Evolutionary conservation across 2,888 invertebrate genomes (phyloP).

Genomic region (Eilema sororculum): DNA sequence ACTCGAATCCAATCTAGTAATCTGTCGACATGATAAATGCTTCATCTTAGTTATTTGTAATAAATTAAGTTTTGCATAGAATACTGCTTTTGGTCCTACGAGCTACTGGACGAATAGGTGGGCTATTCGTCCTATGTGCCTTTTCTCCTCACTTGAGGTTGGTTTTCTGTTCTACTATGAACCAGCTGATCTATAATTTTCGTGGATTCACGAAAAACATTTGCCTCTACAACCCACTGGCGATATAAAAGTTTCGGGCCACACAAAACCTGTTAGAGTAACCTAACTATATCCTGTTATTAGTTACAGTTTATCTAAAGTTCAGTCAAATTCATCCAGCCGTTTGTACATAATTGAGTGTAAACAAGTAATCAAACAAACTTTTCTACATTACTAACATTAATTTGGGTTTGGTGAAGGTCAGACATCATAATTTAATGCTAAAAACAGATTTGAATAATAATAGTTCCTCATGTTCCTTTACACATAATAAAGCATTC

Average conservation of each 20-base stretch:
- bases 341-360: not conserved
- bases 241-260: too few species aligned
- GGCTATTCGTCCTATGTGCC: too few species aligned
- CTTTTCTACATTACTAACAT: not conserved
- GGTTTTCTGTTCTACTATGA: too few species aligned
- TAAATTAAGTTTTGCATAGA: too few species aligned
- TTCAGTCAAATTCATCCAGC: not conserved
- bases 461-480: not conserved
- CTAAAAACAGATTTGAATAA: not conserved
- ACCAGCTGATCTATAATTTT: too few species aligned
- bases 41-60: not conserved
- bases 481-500: conserved; percentile 1
- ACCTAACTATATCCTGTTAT: too few species aligned
- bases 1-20: not conserved
- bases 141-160: too few species aligned
- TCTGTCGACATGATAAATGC: not conserved
- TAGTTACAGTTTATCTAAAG: too few species aligned
- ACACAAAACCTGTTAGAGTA: too few species aligned
- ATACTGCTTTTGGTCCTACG: not conserved
- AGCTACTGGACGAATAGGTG: not conserved
- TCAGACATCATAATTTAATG: not conserved
- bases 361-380: not conserved
- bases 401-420: not conserved
- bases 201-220: too few species aligned
- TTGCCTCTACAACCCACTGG: too few species aligned